These are phyloP conservation scores for Cantharis rustica DNA, from an alignment of 2,888 invertebrate genomes.

Conservation along the genomic window DNA sequence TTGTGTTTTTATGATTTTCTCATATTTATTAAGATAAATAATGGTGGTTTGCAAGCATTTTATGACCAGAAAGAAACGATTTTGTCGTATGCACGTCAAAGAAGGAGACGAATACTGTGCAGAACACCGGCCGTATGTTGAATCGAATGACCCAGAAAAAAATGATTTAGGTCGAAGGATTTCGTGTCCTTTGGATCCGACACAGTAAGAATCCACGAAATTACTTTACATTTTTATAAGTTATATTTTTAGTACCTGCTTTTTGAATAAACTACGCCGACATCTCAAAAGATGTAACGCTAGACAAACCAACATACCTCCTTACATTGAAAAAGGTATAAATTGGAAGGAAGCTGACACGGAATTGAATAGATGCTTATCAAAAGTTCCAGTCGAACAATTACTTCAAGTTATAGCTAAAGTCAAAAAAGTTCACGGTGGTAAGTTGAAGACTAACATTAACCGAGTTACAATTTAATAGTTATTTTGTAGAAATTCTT, in stretches of 20 bases:
- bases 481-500: conserved; percentile 1
- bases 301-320: conserved; percentile 57
- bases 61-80: conserved; percentile 72
- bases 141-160: conserved; percentile 24
- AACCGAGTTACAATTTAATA: neutral
- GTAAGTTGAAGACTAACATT: conserved; percentile 28
- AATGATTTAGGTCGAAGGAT: conserved; percentile 58
- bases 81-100: conserved; percentile 76
- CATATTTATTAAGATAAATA: neutral
- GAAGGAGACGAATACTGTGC: conserved; percentile 73
- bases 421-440: conserved; percentile 54
- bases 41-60: conserved; percentile 64
- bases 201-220: conserved; percentile 63
- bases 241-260: conserved; percentile 65
- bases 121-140: conserved; percentile 63
- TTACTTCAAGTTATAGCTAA: conserved; percentile 55
- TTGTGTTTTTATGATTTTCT: neutral
- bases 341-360: conserved; percentile 53
- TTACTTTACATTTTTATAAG: neutral
- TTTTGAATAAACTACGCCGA: conserved; percentile 67
- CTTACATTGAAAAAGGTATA: conserved; percentile 61
- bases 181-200: conserved; percentile 73
- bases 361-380: conserved; percentile 48
- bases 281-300: conserved; percentile 78
- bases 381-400: conserved; percentile 50